These are phyloP conservation scores for Allophyes oxyacanthae DNA, from an alignment of 2,888 invertebrate genomes.

Conservation along the genomic window DNA sequence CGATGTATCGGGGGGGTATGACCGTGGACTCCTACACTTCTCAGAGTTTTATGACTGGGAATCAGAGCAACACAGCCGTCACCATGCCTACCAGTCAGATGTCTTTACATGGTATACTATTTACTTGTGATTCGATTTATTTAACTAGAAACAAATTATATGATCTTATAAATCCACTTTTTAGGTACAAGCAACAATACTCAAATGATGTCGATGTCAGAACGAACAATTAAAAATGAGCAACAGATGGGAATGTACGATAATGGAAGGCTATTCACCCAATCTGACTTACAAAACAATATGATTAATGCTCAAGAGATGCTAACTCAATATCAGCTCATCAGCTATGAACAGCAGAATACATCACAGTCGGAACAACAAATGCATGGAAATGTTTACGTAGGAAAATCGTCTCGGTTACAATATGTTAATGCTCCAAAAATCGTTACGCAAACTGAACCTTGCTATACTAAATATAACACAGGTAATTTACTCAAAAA, in stretches of 20 bases:
- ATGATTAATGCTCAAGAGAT: constrained; percentile 76
- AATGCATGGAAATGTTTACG: constrained; percentile 68
- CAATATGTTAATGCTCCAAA: constrained; percentile 76
- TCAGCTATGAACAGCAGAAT: constrained; percentile 68
- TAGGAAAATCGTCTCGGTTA: constrained; percentile 69
- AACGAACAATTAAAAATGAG: constrained; percentile 79
- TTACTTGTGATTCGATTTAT: neutral
- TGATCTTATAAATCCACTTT: constrained; percentile 25
- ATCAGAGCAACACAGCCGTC: constrained; percentile 66
- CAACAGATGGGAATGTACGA: constrained; percentile 82
- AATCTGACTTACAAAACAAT: constrained; percentile 78
- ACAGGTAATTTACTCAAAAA: constrained; percentile 58
- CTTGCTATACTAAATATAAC: constrained; percentile 77
- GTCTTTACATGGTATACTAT: constrained; percentile 78
- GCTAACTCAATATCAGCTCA: constrained; percentile 72
- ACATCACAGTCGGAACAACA: constrained; percentile 64
- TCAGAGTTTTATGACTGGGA: constrained; percentile 71
- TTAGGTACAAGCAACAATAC: constrained; percentile 81
- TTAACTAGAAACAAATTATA: neutral
- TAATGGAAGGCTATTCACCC: constrained; percentile 74
- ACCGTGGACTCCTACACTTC: constrained; percentile 78
- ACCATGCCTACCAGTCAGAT: constrained; percentile 85
- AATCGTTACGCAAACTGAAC: constrained; percentile 72
- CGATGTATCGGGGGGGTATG: constrained; percentile 84
- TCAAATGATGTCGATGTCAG: constrained; percentile 80